These are phyloP conservation scores for Chesias legatella DNA, from an alignment of 2,888 invertebrate genomes.

Conservation along the genomic window DNA sequence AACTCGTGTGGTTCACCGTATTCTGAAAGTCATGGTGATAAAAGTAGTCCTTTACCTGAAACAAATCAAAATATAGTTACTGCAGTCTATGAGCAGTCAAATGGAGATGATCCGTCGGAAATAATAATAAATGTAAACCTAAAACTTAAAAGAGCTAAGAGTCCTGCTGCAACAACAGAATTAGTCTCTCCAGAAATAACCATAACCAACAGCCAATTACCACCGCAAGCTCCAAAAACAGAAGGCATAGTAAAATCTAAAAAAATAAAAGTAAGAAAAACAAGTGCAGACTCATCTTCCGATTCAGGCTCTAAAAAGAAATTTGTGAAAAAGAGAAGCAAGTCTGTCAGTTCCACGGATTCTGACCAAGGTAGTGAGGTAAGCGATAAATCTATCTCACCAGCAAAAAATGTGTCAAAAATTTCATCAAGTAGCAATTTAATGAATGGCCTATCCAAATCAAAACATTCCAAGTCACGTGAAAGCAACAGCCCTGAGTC, in stretches of 20 bases:
- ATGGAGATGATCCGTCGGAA: constrained; percentile 64
- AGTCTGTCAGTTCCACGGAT: constrained; percentile 69
- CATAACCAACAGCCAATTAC: constrained; percentile 67
- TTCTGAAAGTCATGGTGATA: constrained; percentile 42
- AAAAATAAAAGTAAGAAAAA: constrained; percentile 62
- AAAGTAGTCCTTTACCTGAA: constrained; percentile 34
- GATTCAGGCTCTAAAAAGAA: constrained; percentile 64
- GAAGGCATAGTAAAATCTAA: constrained; percentile 58
- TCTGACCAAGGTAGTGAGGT: constrained; percentile 59
- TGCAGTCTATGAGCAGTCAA: constrained; percentile 57
- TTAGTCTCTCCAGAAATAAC: constrained; percentile 65
- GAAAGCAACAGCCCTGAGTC: constrained; percentile 72
- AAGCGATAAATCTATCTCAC: constrained; percentile 40
- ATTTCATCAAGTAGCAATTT: constrained; percentile 47
- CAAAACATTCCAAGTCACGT: constrained; percentile 62
- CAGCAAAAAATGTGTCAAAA: constrained; percentile 46
- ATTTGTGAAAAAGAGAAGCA: constrained; percentile 62
- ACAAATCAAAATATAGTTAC: constrained; percentile 45
- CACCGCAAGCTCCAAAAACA: constrained; percentile 73
- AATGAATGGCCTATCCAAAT: constrained; percentile 50
- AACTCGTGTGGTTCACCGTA: constrained; percentile 35
- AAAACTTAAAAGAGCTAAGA: constrained; percentile 66
- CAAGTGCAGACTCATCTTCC: constrained; percentile 61
- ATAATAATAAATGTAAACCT: constrained; percentile 71
- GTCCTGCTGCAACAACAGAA: constrained; percentile 49